phyloP scores from a whole-genome alignment of 1,140 invertebrate species.

The Calephelis virginiensis region DNA sequence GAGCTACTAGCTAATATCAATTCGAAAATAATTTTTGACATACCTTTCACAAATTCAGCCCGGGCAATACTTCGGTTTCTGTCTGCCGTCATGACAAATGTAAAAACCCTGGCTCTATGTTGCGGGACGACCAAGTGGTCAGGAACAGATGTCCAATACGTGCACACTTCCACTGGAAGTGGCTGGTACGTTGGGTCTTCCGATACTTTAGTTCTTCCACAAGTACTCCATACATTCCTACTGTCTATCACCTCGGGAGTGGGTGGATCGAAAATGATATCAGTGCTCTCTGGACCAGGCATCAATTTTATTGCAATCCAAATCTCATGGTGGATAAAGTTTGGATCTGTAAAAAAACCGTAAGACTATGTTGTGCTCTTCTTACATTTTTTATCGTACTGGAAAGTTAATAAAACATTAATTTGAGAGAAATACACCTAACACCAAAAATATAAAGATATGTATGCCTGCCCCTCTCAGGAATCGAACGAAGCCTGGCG shows the following conservation, averaged over 20 bases:
- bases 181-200: slow-evolving; percentile 73
- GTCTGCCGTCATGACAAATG: slow-evolving; percentile 77
- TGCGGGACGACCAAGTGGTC: slow-evolving; percentile 69
- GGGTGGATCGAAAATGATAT: slow-evolving; percentile 59
- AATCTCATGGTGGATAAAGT: slow-evolving; percentile 61
- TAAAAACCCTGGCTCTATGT: slow-evolving; percentile 64
- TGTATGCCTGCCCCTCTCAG: too few relatives aligned
- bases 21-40: slow-evolving; percentile 21
- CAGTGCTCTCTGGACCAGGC: slow-evolving; percentile 59
- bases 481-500: too few relatives aligned
- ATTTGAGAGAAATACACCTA: too few relatives aligned
- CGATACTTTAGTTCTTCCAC: slow-evolving; percentile 62
- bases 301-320: slow-evolving; percentile 69
- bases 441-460: too few relatives aligned
- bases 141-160: slow-evolving; percentile 74
- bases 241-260: slow-evolving; percentile 57
- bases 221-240: slow-evolving; percentile 56
- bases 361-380: too few relatives aligned
- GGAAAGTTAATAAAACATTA: too few relatives aligned
- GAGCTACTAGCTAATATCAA: too few relatives aligned
- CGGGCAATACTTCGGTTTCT: slow-evolving; percentile 70
- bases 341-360: slow-evolving; percentile 52
- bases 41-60: slow-evolving; percentile 76
- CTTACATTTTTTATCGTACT: too few relatives aligned
- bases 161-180: slow-evolving; percentile 58